Evolutionary conservation across 2,113 vertebrate species (phyloP), one percentile per base, ranked within the genome.

Genomic region (Peromyscus californicus): DNA sequence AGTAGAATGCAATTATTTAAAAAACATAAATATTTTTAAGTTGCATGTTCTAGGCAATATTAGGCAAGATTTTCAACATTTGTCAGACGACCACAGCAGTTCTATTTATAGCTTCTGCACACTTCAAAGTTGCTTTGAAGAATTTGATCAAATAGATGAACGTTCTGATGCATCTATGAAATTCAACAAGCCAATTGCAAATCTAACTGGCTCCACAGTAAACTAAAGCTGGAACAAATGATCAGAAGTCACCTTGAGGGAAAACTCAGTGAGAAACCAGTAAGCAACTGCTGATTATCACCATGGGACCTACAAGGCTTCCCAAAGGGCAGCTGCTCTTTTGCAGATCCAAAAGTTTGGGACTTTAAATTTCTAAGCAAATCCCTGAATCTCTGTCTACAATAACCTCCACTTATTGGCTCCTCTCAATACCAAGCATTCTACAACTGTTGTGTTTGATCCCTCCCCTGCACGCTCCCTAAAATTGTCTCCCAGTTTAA

Each of bases 121-220:
- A 76, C 15, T 70, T 92, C 42, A 70, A 93, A 85, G 51, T 48
- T 96, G 42, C 2, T 84, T 89, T 84, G 57, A 97, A 93, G 42
- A 86, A 91, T 92, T 65, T 69, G 39, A 95, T 69, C 45, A 89
- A 83, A 79, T 42, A 86, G 59, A 12, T 78, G 36, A 70, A 95
- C 90, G 29, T 70, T 80, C 33, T 74, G 12, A 74, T 70, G 69
- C 54, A 83, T 54, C 67, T 85, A 90, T 89, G 91, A 92, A 92
- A 96, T 78, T 86, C 90, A 95, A 79, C 61, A 80, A 92, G 63
- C 63, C 74, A 90, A 51, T 78, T 54, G 65, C 78, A 95, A 75
- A 93, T 67, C 54, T 54, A 15, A 12, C 39, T 16, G 19, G 42
- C 92, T 83, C 7, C 12, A 87, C 19, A 69, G 5, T 7, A 74